Evolutionary conservation across 1,140 invertebrate species (phyloP), one percentile per base, ranked within the genome.

Genomic region (Neodiprion pinetum): DNA sequence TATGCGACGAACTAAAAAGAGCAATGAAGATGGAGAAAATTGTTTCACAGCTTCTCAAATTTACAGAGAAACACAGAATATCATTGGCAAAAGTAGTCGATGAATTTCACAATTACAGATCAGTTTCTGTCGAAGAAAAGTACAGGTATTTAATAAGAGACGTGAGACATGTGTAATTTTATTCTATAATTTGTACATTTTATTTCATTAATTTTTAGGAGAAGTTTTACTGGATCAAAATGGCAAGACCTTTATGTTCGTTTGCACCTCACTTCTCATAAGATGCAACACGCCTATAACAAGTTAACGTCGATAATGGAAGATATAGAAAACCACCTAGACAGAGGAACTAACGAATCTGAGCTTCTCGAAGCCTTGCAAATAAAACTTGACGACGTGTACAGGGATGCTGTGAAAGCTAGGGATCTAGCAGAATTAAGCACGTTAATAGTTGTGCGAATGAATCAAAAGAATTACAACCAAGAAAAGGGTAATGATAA

Each of bases 181-280:
- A 61, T 70, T 71, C 75, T 72, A 68, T 74, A 49, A 66, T 72
- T 61, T 70, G 70, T 9, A 69, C 70, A 72, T 9, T 68, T 70
- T 53, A 17, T 10, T 23, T 23, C 14, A 72, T 72, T 21, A 75
- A 75, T 75, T 77, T 71, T 61, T 50, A 76, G 12, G 65, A 85
- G 85, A 70, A 71, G 74, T 28, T 28, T 70, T 48, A 70, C 71
- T 66, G 75, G 21, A 66, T 81, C 81, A 14, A 84, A 84, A 72
- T 89, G 84, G 83, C 81, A 84, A 76, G 83, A 89, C 74, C 74
- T 84, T 12, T 87, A 84, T 48, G 72, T 84, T 70, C 85, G 88
- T 72, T 68, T 88, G 50, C 82, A 87, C 76, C 73, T 86, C 67
- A 80, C 85, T n/a, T 85, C 82, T 5, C 81, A 87, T 23, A 86